phyloP scores from a whole-genome alignment of 2,888 invertebrate species.

The Brachypterus glaber region DNA sequence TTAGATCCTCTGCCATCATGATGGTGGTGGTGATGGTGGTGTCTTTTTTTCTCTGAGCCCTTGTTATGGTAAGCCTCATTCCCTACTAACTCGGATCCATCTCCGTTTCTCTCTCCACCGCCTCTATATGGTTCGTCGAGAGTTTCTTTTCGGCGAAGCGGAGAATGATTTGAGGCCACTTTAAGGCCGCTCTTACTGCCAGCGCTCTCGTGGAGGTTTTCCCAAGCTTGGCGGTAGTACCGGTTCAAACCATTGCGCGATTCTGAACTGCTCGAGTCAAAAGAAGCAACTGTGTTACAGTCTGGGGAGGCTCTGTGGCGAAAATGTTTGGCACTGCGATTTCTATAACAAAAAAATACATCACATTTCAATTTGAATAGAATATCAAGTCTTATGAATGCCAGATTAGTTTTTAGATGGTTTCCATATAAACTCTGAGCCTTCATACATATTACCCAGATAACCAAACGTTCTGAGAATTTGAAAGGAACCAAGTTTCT shows the following conservation, averaged over 20 bases:
- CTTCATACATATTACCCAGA: no score
- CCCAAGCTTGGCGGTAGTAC: slow-evolving; percentile 89
- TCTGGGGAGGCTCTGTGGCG: slow-evolving; percentile 82
- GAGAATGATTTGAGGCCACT: slow-evolving; percentile 46
- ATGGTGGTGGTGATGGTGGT: slow-evolving; percentile 72
- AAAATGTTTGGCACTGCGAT: slow-evolving; percentile 77
- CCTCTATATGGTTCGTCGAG: slow-evolving; percentile 55
- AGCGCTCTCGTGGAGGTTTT: slow-evolving; percentile 77
- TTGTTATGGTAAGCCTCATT: slow-evolving; percentile 47
- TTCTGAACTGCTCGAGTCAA: slow-evolving; percentile 80
- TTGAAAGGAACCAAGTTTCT: no score
- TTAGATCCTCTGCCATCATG: slow-evolving; percentile 49
- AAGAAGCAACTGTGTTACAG: slow-evolving; percentile 83
- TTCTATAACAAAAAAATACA: slow-evolving; percentile 50
- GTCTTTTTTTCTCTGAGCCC: slow-evolving; percentile 52
- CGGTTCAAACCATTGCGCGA: slow-evolving; percentile 72
- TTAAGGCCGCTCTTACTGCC: slow-evolving; percentile 46
- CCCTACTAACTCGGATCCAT: slow-evolving; percentile 69
- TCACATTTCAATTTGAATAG: no score
- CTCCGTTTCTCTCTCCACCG: slow-evolving; percentile 39
- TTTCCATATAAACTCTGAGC: no score
- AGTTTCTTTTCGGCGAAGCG: slow-evolving; percentile 59
- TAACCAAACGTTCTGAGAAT: no score
- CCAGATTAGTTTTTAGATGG: no score
- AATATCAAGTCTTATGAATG: no score